These are phyloP conservation scores for Papilio glaucus DNA, from an alignment of 1,140 invertebrate species.

Conservation along the genomic window DNA sequence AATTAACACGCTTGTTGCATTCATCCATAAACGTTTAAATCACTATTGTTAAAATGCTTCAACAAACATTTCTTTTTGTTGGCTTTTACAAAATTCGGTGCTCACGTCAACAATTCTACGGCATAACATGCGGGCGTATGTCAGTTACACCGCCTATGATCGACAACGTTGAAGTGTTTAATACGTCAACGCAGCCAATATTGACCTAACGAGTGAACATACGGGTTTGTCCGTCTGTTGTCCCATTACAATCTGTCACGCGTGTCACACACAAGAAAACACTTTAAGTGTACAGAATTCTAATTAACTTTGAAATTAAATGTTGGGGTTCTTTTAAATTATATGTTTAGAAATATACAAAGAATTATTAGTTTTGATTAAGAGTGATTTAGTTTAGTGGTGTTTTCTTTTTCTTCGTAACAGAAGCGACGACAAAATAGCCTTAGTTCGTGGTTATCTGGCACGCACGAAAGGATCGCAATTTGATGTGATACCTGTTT, in stretches of 20 bases:
- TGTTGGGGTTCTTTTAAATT: slow-evolving; percentile 19
- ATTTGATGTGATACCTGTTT: no score
- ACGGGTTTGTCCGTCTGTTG: slow-evolving; percentile 53
- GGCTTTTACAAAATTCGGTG: neutral
- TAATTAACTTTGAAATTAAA: slow-evolving; percentile 18
- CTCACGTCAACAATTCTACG: neutral
- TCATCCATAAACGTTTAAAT: no score
- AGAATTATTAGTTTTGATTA: neutral
- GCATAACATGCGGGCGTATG: slow-evolving; percentile 49
- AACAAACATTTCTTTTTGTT: no score
- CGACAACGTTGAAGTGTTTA: slow-evolving; percentile 48
- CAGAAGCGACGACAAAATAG: neutral
- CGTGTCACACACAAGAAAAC: slow-evolving; percentile 19
- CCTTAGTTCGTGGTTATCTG: no score
- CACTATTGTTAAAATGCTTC: no score
- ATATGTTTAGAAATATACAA: neutral
- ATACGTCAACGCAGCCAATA: slow-evolving; percentile 47
- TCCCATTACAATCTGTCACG: slow-evolving; percentile 45
- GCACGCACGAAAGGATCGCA: no score
- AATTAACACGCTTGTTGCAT: no score
- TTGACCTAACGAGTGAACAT: slow-evolving; percentile 54
- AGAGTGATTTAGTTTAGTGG: neutral
- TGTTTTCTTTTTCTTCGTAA: neutral
- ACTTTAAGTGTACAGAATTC: slow-evolving; percentile 12
- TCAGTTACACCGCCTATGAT: slow-evolving; percentile 53